Conservation (phyloP, 2,888 invertebrate species). For the Diaperis boleti region DNA sequence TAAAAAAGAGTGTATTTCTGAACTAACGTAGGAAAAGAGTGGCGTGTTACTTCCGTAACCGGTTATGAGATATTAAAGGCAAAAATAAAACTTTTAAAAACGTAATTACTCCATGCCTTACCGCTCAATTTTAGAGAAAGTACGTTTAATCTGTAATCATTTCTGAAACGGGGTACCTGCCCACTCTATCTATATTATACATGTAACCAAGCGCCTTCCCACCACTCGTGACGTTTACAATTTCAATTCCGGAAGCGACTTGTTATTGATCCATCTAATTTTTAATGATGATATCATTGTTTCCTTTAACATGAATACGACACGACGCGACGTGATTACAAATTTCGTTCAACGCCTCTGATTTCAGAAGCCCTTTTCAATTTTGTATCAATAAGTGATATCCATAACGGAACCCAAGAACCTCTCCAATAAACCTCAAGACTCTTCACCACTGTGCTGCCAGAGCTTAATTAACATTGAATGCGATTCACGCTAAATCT, state of each 20-base stretch:
- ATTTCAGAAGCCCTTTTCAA: conserved; percentile 6
- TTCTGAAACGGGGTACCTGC: conserved; percentile 17
- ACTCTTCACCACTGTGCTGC: conserved; percentile 4
- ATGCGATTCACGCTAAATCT: conserved; percentile 14
- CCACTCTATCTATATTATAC: conserved; percentile 11
- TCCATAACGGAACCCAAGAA: conserved; percentile 18
- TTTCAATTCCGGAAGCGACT: conserved; percentile 33
- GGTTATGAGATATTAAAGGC: too few relatives aligned
- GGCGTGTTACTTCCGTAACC: too few relatives aligned
- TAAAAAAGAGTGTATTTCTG: too few relatives aligned
- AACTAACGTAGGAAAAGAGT: too few relatives aligned
- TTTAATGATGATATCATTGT: conserved; percentile 20
- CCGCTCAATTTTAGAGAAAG: conserved; percentile 35
- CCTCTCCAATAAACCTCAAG: conserved; percentile 25
- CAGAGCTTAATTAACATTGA: conserved; percentile 15
- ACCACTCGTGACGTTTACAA: conserved; percentile 10
- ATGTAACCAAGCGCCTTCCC: conserved; percentile 2
- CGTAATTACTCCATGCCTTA: conserved; percentile 1
- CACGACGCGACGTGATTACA: background rate
- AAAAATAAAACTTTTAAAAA: too few relatives aligned
- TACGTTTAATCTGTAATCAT: conserved; percentile 25
- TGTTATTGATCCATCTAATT: conserved; percentile 28
- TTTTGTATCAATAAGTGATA: conserved; percentile 6
- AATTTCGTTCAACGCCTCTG: background rate
- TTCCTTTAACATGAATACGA: conserved; percentile 9